These are phyloP conservation scores for Caretta caretta DNA, from an alignment of 2,113 vertebrate genomes.

Conservation along the genomic window DNA sequence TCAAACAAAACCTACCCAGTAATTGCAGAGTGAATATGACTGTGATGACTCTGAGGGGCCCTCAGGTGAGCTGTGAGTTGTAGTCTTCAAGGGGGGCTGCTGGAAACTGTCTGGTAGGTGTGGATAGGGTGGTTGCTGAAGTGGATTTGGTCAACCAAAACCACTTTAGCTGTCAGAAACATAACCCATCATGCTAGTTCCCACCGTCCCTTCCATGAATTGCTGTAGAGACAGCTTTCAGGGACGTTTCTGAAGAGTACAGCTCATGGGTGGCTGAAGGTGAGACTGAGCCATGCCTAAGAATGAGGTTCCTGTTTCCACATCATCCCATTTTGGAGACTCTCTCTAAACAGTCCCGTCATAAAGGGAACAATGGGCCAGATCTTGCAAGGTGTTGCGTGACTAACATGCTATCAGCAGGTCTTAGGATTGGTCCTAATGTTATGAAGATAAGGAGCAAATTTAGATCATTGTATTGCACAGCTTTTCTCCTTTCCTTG, in stretches of 20 bases:
- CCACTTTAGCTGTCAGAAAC: background rate
- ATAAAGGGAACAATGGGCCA: accelerated
- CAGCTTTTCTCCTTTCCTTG: background rate
- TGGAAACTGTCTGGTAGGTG: background rate
- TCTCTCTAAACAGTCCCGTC: background rate
- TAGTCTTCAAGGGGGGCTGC: background rate
- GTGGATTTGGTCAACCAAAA: background rate
- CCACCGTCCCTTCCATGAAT: background rate
- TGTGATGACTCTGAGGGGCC: background rate
- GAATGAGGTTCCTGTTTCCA: accelerated
- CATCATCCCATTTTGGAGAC: background rate
- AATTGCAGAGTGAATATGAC: background rate
- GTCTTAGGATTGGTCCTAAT: no score
- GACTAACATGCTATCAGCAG: accelerated
- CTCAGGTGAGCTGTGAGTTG: background rate
- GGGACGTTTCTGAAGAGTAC: background rate
- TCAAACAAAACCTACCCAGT: background rate
- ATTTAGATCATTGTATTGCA: background rate
- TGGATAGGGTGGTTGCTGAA: background rate
- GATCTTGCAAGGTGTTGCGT: accelerated
- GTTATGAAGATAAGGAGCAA: background rate
- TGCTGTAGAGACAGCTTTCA: accelerated
- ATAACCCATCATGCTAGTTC: background rate
- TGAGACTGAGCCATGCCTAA: background rate
- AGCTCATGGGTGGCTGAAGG: background rate